These are phyloP conservation scores for Apodemia mormo DNA, from an alignment of 2,888 invertebrate species.

Conservation along the genomic window DNA sequence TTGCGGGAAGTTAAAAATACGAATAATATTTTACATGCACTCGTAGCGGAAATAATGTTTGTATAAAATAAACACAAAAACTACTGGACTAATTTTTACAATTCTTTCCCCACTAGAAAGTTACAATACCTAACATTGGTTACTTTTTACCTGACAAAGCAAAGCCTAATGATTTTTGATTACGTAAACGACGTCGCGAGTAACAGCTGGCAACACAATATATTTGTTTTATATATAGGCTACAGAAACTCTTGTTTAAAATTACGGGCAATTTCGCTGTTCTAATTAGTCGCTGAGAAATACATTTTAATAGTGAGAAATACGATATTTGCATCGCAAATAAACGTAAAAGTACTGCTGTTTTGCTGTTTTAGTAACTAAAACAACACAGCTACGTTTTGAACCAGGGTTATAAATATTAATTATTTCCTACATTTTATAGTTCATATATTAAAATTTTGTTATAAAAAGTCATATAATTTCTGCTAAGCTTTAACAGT, in stretches of 20 bases:
- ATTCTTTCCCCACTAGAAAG: too few relatives aligned
- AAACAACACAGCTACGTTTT: not conserved
- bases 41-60: too few relatives aligned
- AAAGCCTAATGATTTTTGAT: not conserved
- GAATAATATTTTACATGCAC: too few relatives aligned
- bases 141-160: too few relatives aligned
- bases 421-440: conserved; percentile 12
- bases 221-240: not conserved
- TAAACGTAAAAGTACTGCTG: conserved; percentile 14
- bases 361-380: conserved; percentile 8
- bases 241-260: conserved; percentile 1
- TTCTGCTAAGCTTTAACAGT: not conserved
- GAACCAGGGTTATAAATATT: conserved; percentile 4
- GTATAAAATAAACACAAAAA: too few relatives aligned
- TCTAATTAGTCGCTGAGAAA: conserved; percentile 14
- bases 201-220: not conserved
- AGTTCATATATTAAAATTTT: not conserved
- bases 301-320: conserved; percentile 17
- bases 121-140: too few relatives aligned
- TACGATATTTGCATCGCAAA: conserved; percentile 15
- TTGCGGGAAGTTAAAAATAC: too few relatives aligned
- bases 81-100: too few relatives aligned
- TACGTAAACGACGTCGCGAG: not conserved
- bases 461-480: not conserved
- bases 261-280: conserved; percentile 15